A percentile compares a stretch with the other conserved stretches of the same genome.
These are phyloP conservation scores for Acronicta alni DNA, from an alignment of 2,888 invertebrate species.

Conservation along the genomic window DNA sequence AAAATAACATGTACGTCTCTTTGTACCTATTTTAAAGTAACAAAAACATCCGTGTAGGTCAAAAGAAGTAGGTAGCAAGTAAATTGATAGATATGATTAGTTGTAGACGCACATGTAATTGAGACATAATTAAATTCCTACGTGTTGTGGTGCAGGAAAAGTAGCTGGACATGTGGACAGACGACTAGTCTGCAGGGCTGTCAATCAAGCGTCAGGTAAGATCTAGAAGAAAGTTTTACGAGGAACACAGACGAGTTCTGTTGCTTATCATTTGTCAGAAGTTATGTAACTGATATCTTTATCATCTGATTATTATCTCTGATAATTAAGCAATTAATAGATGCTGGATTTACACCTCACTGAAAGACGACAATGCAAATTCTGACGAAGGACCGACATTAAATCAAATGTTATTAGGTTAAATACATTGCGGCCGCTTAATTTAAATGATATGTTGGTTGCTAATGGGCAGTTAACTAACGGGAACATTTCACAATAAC, in stretches of 20 bases:
- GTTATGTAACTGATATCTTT: constrained; percentile 31
- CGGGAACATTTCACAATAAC: constrained; percentile 50
- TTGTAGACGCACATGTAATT: constrained; percentile 57
- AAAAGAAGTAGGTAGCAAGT: constrained; percentile 15
- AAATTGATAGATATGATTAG: constrained; percentile 50
- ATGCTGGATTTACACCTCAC: background rate
- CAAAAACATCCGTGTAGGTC: constrained; percentile 9
- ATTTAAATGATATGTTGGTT: constrained; percentile 40
- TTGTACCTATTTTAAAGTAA: constrained; percentile 1
- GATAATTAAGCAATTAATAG: background rate
- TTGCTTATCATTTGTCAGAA: constrained; percentile 50
- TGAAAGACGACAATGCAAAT: no score
- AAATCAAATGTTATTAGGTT: constrained; percentile 50
- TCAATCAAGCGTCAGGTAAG: constrained; percentile 49
- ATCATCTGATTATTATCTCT: background rate
- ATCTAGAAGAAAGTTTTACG: constrained; percentile 53
- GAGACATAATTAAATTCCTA: constrained; percentile 61
- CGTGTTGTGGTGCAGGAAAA: constrained; percentile 46
- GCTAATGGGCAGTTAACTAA: constrained; percentile 35
- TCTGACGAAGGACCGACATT: constrained; percentile 27
- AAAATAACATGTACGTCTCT: background rate
- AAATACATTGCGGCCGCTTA: constrained; percentile 32
- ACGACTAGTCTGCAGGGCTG: constrained; percentile 28
- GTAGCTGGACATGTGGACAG: constrained; percentile 30
- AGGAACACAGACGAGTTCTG: constrained; percentile 45